These are phyloP conservation scores for Anhinga anhinga DNA, from an alignment of 2,113 vertebrate genomes.

Conservation along the genomic window DNA sequence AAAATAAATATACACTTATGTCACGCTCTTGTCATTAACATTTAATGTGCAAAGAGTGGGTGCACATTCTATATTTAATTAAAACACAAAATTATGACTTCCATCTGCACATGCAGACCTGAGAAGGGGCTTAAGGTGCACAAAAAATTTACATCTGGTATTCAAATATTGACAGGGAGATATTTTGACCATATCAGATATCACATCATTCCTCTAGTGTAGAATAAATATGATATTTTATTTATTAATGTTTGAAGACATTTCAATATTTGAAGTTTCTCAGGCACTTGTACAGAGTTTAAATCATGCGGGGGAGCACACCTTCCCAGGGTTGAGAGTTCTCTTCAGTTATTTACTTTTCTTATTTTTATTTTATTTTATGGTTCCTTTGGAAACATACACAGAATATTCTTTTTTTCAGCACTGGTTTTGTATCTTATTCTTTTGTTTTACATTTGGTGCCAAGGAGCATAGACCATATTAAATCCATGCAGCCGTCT, in stretches of 20 bases:
- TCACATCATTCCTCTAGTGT: conserved; percentile 8
- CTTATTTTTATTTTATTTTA: background rate
- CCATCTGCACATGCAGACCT: conserved; percentile 51
- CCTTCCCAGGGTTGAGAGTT: background rate
- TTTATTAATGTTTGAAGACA: conserved; percentile 48
- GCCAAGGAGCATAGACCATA: background rate
- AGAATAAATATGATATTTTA: background rate
- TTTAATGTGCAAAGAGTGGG: conserved; percentile 51
- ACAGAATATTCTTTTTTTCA: background rate
- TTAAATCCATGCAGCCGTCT: background rate
- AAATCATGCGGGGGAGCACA: background rate
- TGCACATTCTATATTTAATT: conserved; percentile 68
- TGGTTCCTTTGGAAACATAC: background rate
- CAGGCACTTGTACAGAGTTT: background rate
- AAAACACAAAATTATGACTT: conserved; percentile 65
- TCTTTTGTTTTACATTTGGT: background rate
- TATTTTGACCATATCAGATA: background rate
- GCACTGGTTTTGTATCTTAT: background rate
- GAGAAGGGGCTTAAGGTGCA: conserved; percentile 28
- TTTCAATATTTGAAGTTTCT: conserved; percentile 25
- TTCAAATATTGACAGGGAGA: conserved; percentile 8
- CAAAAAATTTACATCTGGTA: conserved; percentile 55
- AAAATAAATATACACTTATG: conserved; percentile 69
- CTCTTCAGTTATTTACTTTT: background rate
- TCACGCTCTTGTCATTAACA: conserved; percentile 62